phyloP scores from a whole-genome alignment of 2,797 vertebrate species.

The Spea hammondii region DNA sequence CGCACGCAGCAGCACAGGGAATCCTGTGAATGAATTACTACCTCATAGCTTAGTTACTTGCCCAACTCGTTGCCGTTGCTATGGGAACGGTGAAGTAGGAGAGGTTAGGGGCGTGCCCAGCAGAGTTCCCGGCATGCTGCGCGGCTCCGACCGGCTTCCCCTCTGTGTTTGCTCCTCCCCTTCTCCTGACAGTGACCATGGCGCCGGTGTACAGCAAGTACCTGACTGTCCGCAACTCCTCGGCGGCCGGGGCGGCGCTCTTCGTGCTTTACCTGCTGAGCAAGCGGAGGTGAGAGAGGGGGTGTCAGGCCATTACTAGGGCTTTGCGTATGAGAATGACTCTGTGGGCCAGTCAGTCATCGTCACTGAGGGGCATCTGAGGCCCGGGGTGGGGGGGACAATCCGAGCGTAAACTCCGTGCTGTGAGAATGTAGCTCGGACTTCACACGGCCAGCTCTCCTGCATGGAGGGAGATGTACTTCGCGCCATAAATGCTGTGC shows the following conservation, averaged over 20 bases:
- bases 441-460: no score
- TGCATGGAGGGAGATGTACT: no score
- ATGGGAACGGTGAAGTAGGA: conserved; percentile 25
- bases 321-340: neutral
- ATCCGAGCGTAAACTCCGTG: no score
- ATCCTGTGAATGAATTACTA: no score
- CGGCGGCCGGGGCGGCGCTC: conserved; percentile 78
- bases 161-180: conserved; percentile 1
- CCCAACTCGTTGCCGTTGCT: neutral
- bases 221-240: conserved; percentile 80
- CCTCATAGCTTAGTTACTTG: no score
- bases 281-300: conserved; percentile 61
- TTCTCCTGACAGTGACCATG: conserved; percentile 70
- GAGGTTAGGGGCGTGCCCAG: conserved; percentile 5
- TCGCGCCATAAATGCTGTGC: no score
- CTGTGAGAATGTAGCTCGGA: no score
- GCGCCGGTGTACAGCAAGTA: conserved; percentile 85
- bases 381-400: neutral
- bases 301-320: conserved; percentile 62
- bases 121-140: neutral
- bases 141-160: conserved; percentile 10
- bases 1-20: neutral
- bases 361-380: neutral
- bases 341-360: neutral
- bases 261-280: conserved; percentile 76